Evolutionary conservation across 2,888 invertebrate species (phyloP).

Genomic region (Platycnemis pennipes): DNA sequence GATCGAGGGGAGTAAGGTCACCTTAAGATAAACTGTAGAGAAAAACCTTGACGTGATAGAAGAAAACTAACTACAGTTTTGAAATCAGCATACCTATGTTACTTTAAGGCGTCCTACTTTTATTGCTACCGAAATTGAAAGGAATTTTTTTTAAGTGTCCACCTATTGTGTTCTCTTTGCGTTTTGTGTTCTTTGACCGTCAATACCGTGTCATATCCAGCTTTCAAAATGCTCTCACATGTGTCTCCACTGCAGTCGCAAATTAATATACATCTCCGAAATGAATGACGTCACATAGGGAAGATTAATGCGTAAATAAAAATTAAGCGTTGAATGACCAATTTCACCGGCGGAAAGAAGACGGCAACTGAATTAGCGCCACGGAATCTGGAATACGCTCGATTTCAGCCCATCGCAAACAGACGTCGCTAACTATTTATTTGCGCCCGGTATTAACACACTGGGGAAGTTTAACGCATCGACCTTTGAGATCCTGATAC

Average conservation of each 20-base stretch:
- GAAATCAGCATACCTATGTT: no score
- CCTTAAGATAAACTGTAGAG: no score
- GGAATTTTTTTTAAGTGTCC: no score
- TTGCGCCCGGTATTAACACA: not conserved
- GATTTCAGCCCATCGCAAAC: not conserved
- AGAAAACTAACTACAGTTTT: no score
- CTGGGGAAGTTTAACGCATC: not conserved
- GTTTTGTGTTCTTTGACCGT: no score
- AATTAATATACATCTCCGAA: not conserved
- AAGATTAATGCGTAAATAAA: not conserved
- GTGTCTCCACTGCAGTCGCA: not conserved
- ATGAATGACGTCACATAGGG: not conserved
- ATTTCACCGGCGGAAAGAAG: not conserved
- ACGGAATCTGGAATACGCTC: not conserved
- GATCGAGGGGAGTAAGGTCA: no score
- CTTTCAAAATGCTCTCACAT: not conserved
- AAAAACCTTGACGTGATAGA: no score
- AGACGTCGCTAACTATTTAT: not conserved
- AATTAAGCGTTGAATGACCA: not conserved
- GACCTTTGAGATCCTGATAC: conserved; percentile 14
- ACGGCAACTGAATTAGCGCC: not conserved
- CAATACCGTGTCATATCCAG: no score
- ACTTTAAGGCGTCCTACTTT: no score
- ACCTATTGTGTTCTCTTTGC: no score
- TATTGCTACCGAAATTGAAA: no score